A percentile compares a stretch with the other conserved stretches of the same genome.
phyloP scores from a whole-genome alignment of 2,797 vertebrate species.

The Coregonus ussuriensis region DNA sequence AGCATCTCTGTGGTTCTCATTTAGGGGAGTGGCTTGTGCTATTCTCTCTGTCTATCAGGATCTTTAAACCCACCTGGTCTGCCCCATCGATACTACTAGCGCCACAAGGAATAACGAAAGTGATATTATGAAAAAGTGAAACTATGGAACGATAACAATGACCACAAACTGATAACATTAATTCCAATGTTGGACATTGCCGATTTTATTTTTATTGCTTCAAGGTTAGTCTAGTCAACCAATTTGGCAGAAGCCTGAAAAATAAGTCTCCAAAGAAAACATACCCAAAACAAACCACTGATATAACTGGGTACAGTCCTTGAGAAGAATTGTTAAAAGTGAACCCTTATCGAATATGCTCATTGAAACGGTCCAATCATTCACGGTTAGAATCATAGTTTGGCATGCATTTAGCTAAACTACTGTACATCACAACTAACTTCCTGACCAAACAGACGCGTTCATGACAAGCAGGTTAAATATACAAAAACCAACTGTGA shows the following conservation, averaged over 20 bases:
- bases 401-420: not conserved
- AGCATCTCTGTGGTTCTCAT: not conserved
- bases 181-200: not conserved
- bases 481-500: too few relatives aligned
- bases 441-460: too few relatives aligned
- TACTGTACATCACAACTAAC: not conserved
- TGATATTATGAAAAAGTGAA: not conserved
- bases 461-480: too few relatives aligned
- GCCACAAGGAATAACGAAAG: not conserved
- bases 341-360: not conserved
- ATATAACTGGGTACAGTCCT: not conserved
- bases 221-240: not conserved
- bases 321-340: not conserved
- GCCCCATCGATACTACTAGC: conserved; percentile 11
- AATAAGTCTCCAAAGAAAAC: not conserved
- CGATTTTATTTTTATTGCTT: not conserved
- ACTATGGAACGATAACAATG: not conserved
- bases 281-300: not conserved
- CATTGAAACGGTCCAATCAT: not conserved
- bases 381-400: not conserved
- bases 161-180: not conserved
- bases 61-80: conserved; percentile 43
- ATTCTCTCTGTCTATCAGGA: conserved; percentile 51
- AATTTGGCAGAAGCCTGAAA: not conserved
- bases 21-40: conserved; percentile 36